A percentile compares a stretch with the other conserved stretches of the same genome.
Conservation (phyloP, 2,888 invertebrate species). For the Nycteola revayana region DNA sequence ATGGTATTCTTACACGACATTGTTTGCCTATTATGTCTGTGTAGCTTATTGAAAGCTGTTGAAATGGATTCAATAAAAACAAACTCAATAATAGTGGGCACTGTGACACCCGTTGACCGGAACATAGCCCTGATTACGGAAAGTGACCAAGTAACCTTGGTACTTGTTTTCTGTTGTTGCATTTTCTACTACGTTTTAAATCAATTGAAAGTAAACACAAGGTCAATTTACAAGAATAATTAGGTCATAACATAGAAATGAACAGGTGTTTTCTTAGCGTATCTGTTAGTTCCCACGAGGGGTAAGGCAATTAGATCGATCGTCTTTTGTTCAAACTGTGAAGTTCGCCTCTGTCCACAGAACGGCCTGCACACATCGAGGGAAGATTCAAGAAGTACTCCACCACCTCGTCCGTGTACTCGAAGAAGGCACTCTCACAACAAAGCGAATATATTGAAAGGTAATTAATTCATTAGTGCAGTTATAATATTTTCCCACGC, state of each 20-base stretch:
- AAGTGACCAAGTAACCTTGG: constrained; percentile 27
- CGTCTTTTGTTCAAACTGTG: constrained; percentile 38
- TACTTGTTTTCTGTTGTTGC: constrained; percentile 19
- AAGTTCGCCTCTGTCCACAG: constrained; percentile 49
- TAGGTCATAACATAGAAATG: constrained; percentile 24
- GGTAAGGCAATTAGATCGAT: constrained; percentile 46
- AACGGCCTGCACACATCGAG: constrained; percentile 74
- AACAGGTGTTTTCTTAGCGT: constrained; percentile 33
- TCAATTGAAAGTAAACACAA: constrained; percentile 19
- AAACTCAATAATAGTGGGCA: too few relatives aligned
- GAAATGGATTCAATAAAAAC: too few relatives aligned
- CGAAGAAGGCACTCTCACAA: constrained; percentile 73
- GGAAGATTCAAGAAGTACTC: constrained; percentile 78
- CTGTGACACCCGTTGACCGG: constrained; percentile 15
- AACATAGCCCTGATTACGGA: constrained; percentile 26
- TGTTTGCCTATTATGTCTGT: too few relatives aligned
- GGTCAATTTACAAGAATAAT: constrained; percentile 19
- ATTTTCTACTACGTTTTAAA: constrained; percentile 16
- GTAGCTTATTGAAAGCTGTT: too few relatives aligned
- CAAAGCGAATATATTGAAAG: constrained; percentile 77
- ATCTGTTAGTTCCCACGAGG: constrained; percentile 46
- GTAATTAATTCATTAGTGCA: constrained; percentile 42
- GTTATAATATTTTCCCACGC: background rate
- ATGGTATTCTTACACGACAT: too few relatives aligned
- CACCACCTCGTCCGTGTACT: constrained; percentile 75